Evolutionary conservation across 64 coral and sea anemone genomes (phyloP).

Genomic region (Actinia tenebrosa): DNA sequence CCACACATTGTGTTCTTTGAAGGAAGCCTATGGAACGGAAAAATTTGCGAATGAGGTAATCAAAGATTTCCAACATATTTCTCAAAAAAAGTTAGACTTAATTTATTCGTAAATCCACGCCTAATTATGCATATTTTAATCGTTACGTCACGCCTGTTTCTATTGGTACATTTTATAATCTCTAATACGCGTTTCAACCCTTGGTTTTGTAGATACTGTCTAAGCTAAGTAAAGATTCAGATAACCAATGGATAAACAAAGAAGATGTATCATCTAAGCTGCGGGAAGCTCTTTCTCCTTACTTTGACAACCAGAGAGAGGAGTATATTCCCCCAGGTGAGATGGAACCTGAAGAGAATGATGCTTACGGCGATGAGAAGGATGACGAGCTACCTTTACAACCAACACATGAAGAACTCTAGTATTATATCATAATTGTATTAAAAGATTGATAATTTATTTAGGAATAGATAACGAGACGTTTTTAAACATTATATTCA

Average conservation of each 20-base stretch:
- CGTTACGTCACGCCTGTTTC: too few relatives aligned
- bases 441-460: too few relatives aligned
- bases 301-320: slow-evolving; percentile 14
- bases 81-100: too few relatives aligned
- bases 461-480: too few relatives aligned
- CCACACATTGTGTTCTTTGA: not conserved
- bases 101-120: too few relatives aligned
- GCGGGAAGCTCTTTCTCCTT: slow-evolving; percentile 14
- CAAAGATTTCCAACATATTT: not conserved
- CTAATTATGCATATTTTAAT: too few relatives aligned
- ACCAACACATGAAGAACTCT: too few relatives aligned
- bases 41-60: slow-evolving; percentile 23
- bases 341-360: slow-evolving; percentile 26
- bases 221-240: slow-evolving; percentile 40
- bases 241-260: slow-evolving; percentile 2
- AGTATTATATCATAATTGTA: too few relatives aligned
- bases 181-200: not conserved
- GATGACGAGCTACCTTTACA: too few relatives aligned
- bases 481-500: too few relatives aligned
- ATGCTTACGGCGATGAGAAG: slow-evolving; percentile 18
- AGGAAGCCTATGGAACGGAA: slow-evolving; percentile 31
- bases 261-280: slow-evolving; percentile 31
- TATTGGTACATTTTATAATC: not conserved
- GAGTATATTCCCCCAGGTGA: slow-evolving; percentile 31
- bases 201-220: slow-evolving; percentile 14